Percentiles rank a stretch among this genome's conserved stretches.
These are phyloP conservation scores for Donacobius atricapilla DNA, from an alignment of 2,113 vertebrate species.

Conservation along the genomic window DNA sequence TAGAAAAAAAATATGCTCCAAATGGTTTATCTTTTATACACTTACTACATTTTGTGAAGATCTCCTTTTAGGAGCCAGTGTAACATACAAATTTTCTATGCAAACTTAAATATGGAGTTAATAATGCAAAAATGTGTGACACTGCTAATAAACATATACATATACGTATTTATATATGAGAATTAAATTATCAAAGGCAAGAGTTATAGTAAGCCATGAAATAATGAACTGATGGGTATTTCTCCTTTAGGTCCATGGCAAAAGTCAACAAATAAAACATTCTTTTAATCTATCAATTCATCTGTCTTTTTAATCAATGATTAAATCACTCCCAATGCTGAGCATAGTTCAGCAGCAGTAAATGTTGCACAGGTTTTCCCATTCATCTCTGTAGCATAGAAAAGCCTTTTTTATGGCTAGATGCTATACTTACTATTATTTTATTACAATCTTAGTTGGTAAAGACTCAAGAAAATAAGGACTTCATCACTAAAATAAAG, in stretches of 20 bases:
- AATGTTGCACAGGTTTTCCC: background rate
- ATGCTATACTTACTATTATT: background rate
- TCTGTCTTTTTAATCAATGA: background rate
- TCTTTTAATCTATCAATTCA: background rate
- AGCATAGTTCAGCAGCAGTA: background rate
- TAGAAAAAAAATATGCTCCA: conserved; percentile 33
- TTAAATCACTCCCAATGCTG: background rate
- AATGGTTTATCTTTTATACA: conserved; percentile 35
- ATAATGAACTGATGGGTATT: background rate
- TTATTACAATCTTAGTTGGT: background rate
- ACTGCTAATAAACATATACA: no score
- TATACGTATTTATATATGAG: no score
- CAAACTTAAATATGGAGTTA: background rate
- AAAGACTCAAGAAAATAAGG: background rate
- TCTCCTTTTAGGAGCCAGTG: background rate
- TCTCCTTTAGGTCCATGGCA: background rate
- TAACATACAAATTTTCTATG: background rate
- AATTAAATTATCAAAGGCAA: background rate
- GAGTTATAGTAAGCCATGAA: background rate
- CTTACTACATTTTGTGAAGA: background rate
- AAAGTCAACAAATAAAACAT: background rate
- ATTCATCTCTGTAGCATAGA: background rate
- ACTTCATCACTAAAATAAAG: background rate
- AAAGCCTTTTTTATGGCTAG: background rate
- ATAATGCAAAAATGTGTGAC: background rate